phyloP scores from a whole-genome alignment of 2,888 invertebrate species.

The Fabriciana adippe region DNA sequence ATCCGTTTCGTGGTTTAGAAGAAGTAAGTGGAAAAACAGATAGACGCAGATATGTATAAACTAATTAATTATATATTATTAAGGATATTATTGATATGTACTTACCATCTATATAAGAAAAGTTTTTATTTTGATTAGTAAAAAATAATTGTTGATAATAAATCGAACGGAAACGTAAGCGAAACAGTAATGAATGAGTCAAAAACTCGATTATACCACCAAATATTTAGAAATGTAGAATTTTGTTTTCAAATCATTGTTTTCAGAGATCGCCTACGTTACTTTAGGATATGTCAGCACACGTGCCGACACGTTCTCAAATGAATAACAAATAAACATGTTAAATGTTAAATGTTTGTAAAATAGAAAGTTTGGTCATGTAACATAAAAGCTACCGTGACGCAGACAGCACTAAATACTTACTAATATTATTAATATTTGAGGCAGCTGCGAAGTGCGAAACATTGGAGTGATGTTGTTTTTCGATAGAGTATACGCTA shows the following conservation, averaged over 20 bases:
- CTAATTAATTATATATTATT: too few species aligned
- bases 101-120: too few species aligned
- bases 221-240: background rate
- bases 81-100: too few species aligned
- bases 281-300: slow-evolving; percentile 1
- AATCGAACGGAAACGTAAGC: slow-evolving; percentile 1
- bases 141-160: too few species aligned
- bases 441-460: too few species aligned
- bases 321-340: slow-evolving; percentile 21
- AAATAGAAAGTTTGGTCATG: slow-evolving; percentile 18
- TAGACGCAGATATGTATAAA: too few species aligned
- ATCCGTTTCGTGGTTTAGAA: too few species aligned
- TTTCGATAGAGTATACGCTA: too few species aligned
- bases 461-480: too few species aligned
- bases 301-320: slow-evolving; percentile 22
- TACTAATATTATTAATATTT: background rate
- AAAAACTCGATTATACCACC: background rate
- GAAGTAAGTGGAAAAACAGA: too few species aligned
- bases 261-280: slow-evolving; percentile 17
- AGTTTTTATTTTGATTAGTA: too few species aligned
- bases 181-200: background rate
- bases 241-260: slow-evolving; percentile 17
- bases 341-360: slow-evolving; percentile 11
- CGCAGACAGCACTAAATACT: background rate
- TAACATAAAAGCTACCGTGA: slow-evolving; percentile 5